A percentile compares a stretch with the other conserved stretches of the same genome.
phyloP scores from a whole-genome alignment of 2,113 vertebrate species.

The Scalopus aquaticus region DNA sequence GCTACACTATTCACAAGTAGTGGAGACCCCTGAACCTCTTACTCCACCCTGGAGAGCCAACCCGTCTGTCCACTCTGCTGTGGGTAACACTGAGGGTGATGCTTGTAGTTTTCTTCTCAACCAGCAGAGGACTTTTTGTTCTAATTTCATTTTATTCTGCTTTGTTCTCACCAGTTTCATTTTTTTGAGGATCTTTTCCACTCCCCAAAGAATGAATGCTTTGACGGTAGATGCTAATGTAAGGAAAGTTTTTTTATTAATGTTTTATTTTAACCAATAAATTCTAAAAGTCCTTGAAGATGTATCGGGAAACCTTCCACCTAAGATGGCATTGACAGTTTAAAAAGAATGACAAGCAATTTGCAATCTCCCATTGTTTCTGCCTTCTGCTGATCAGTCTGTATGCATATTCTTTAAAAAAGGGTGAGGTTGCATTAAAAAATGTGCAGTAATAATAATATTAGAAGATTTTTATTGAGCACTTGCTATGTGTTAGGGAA shows the following conservation, averaged over 20 bases:
- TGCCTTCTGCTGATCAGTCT: background rate
- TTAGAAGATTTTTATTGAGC: background rate
- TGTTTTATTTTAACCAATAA: conserved; percentile 45
- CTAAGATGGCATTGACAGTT: background rate
- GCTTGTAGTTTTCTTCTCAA: conserved; percentile 50
- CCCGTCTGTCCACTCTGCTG: no score
- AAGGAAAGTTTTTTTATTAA: conserved; percentile 43
- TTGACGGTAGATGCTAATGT: conserved; percentile 35
- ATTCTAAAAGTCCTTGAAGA: background rate
- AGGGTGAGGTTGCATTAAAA: background rate
- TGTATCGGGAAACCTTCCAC: background rate
- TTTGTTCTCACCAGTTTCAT: conserved; percentile 66
- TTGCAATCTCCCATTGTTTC: background rate
- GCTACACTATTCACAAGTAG: background rate
- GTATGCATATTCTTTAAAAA: background rate
- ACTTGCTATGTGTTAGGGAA: background rate
- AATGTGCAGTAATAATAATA: no score
- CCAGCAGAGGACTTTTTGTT: conserved; percentile 78
- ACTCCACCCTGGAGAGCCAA: background rate
- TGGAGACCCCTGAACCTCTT: no score
- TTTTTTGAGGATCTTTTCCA: conserved; percentile 30
- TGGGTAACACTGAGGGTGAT: background rate
- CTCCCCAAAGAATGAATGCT: conserved; percentile 12
- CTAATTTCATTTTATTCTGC: conserved; percentile 52
- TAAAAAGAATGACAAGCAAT: background rate